Base-by-base conservation (phyloP, 1,140 invertebrate species). In the Coptotermes formosanus region DNA sequence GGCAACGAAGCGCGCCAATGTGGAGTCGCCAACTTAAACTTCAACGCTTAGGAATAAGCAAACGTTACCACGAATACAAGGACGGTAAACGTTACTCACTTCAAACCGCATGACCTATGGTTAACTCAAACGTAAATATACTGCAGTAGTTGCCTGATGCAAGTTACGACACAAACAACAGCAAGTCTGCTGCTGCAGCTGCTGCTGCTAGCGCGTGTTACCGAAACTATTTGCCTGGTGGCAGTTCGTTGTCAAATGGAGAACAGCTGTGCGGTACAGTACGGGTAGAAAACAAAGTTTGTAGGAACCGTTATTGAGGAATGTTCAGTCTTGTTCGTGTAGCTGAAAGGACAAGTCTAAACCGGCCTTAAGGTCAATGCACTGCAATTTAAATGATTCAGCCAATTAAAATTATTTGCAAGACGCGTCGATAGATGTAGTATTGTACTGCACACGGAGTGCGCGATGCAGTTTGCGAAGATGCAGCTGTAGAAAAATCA, bases 201-300 rank as follows among this genome's bases (percentile, higher is more conserved):
- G 19, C 4, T 21, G 14, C 9, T 55, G 52, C 52, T 55, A 55
- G 52, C 52, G 52, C 19, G 19, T 55, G 6, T 19, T 55, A 55
- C 1, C 0, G 19, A 16, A 16, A 16, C 52, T 12, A 55, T 55
- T 55, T 55, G 52, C 21, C 52, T 55, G 52, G 14, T 55, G 52
- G 52, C 52, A 55, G 19, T 55, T 4, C 52, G 14, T 21, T 1
- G 52, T 16, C n/a, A 64, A 23, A 64, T 25, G n/a, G n/a, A 6
- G 64, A 75, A 75, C 64, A n/a, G 64, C 64, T 75, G 64, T 75
- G 30, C 64, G 64, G n/a, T 75, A 75, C 64, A 75, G 64, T 7
- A n/a, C 8, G 9, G 9, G 25, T 9, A 75, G 9, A 25, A 75
- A 75, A 75, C 2, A 30, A 75, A 75, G n/a, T 30, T 19, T n/a